Conservation (phyloP, 2,113 vertebrate species). For the Neodon shergylaensis region DNA sequence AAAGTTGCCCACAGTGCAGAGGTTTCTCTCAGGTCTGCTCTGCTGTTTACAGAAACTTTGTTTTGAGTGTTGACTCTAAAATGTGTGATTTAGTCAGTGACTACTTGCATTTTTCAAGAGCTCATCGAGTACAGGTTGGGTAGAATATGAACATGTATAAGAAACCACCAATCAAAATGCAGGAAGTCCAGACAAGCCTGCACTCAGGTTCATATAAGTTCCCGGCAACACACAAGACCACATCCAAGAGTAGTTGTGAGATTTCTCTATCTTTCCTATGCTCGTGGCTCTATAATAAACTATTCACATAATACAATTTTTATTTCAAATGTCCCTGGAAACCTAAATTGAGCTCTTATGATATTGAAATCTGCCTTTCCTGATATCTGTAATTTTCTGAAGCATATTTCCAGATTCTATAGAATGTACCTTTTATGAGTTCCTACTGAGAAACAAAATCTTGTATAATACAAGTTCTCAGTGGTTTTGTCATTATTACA, state of each 20-base stretch:
- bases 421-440: neutral
- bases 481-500: neutral
- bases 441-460: neutral
- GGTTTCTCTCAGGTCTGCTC: neutral
- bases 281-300: neutral
- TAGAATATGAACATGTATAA: neutral
- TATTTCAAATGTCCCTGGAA: neutral
- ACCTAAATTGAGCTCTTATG: neutral
- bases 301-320: neutral
- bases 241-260: neutral
- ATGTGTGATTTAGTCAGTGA: neutral
- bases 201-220: neutral
- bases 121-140: neutral
- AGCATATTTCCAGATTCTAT: neutral
- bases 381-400: slow-evolving; percentile 29
- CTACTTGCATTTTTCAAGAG: neutral
- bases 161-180: neutral
- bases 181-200: neutral
- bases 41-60: neutral
- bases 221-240: neutral
- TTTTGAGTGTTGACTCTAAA: neutral
- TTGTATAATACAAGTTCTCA: neutral
- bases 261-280: neutral
- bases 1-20: neutral
- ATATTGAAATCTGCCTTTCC: neutral